These are phyloP conservation scores for Sicus ferrugineus DNA, from an alignment of 2,888 invertebrate genomes.

Conservation along the genomic window DNA sequence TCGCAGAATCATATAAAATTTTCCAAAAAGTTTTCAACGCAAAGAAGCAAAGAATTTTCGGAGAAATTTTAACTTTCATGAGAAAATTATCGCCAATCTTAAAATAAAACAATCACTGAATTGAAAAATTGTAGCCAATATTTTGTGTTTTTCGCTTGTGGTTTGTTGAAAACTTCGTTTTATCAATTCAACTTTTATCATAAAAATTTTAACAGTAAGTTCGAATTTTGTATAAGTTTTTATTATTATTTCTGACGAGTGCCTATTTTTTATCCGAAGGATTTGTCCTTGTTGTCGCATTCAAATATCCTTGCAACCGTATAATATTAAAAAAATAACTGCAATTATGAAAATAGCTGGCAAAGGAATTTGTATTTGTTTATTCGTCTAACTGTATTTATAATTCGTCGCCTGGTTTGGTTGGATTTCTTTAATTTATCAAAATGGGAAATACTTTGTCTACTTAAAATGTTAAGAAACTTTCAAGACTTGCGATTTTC, in stretches of 20 bases:
- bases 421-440: slow-evolving; percentile 27
- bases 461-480: slow-evolving; percentile 32
- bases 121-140: too few relatives aligned
- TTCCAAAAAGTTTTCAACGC: background rate
- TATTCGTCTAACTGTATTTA: slow-evolving; percentile 23
- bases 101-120: too few relatives aligned
- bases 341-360: slow-evolving; percentile 44
- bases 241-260: background rate
- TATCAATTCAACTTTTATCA: too few relatives aligned
- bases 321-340: slow-evolving; percentile 46
- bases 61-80: too few relatives aligned
- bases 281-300: slow-evolving; percentile 3
- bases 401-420: background rate
- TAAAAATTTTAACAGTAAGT: slow-evolving; percentile 24
- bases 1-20: background rate
- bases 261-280: too few relatives aligned
- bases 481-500: too few relatives aligned
- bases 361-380: slow-evolving; percentile 37
- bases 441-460: slow-evolving; percentile 28
- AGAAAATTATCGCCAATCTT: too few relatives aligned
- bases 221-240: background rate
- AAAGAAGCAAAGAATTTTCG: too few relatives aligned
- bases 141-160: too few relatives aligned
- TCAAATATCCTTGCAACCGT: slow-evolving; percentile 41
- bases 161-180: too few relatives aligned